Evolutionary conservation across 2,888 invertebrate species (phyloP).

Genomic region (Dione vanillae): DNA sequence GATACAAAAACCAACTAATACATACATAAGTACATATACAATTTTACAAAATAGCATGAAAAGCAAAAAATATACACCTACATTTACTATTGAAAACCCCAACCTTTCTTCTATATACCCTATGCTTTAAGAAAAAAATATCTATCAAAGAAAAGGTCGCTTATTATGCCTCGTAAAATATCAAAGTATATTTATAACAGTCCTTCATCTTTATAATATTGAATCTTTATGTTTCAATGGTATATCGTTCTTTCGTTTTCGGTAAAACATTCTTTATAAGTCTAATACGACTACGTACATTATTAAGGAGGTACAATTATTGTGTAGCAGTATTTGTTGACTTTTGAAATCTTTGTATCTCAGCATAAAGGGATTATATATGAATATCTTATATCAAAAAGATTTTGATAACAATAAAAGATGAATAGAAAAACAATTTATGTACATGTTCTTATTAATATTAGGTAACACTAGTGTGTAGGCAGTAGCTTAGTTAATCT

Average conservation of each 20-base stretch:
- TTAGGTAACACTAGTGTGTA: background rate
- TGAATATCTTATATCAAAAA: background rate
- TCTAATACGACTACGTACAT: background rate
- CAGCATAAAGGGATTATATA: background rate
- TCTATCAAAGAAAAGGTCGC: constrained; percentile 17
- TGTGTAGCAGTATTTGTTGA: constrained; percentile 5
- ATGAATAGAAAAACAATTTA: background rate
- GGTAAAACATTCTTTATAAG: background rate
- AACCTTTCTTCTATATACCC: background rate
- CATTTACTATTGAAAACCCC: constrained; percentile 5
- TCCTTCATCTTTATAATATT: constrained; percentile 11
- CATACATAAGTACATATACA: background rate
- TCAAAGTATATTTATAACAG: constrained; percentile 19
- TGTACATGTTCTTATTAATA: background rate
- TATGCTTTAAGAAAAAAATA: constrained; percentile 17
- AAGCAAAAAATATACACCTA: constrained; percentile 7
- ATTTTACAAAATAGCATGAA: background rate
- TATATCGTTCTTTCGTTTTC: constrained; percentile 9
- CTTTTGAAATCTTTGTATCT: background rate
- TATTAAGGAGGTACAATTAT: background rate
- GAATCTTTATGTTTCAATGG: constrained; percentile 43
- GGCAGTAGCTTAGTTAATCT: background rate
- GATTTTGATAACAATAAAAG: background rate
- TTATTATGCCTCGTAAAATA: constrained; percentile 19
- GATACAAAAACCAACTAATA: too few relatives aligned